A percentile compares a stretch with the other conserved stretches of the same genome.
These are phyloP conservation scores for Hydrozoanthus tunicans DNA, from an alignment of 64 coral and sea anemone species.

Conservation along the genomic window DNA sequence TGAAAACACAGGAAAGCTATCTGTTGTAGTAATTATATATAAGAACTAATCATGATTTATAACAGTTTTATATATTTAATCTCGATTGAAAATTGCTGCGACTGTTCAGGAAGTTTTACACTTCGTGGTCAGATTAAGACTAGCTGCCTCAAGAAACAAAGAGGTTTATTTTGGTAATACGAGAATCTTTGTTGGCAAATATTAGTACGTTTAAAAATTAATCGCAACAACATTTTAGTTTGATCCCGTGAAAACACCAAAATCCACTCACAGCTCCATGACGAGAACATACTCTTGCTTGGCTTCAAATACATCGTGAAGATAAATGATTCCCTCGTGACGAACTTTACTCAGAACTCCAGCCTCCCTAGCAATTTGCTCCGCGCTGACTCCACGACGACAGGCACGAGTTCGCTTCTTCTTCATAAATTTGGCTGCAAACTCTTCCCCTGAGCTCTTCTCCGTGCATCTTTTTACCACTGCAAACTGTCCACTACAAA, in stretches of 20 bases:
- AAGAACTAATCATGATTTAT: neutral
- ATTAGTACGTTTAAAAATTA: neutral
- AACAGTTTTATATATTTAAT: too few species aligned
- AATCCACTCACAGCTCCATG: conserved; percentile 88
- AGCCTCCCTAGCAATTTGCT: conserved; percentile 79
- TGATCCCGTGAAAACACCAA: neutral
- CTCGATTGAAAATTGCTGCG: too few species aligned
- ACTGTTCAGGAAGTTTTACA: too few species aligned
- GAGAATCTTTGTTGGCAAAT: neutral
- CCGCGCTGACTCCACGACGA: conserved; percentile 62
- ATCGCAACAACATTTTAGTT: neutral
- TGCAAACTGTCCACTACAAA: conserved; percentile 89
- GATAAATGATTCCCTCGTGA: conserved; percentile 92
- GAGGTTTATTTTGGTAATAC: conserved; percentile 5
- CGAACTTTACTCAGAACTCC: conserved; percentile 66
- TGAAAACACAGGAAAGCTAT: neutral
- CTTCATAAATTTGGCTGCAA: conserved; percentile 92
- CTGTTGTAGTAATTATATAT: neutral
- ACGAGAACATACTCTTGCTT: conserved; percentile 75
- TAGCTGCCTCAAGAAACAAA: neutral
- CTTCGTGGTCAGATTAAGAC: neutral
- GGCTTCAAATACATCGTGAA: conserved; percentile 95
- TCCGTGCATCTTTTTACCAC: conserved; percentile 81
- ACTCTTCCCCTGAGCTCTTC: conserved; percentile 72
- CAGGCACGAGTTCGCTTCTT: conserved; percentile 69